Evolutionary conservation across 2,113 vertebrate genomes (phyloP), one percentile per base, ranked within the genome.

Genomic region (Leuciscus idus): DNA sequence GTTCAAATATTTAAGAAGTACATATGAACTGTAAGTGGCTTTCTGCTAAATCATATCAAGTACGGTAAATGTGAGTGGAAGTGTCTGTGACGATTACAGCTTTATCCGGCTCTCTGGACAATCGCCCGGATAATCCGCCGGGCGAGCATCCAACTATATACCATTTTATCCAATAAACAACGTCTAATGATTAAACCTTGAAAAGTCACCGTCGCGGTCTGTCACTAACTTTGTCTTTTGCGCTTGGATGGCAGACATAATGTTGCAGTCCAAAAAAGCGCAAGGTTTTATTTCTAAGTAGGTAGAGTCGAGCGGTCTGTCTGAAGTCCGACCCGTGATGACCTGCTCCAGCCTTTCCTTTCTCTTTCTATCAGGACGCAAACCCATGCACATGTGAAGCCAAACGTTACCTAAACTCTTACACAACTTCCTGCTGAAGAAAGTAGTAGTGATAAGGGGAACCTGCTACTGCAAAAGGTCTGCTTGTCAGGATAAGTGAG

Each of bases 111-210:
- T 68, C 43, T 48, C 70, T 76, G 87, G 87, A 62, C 13, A 21
- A 12, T 5, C 10, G 30, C 62, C 48, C 26, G 36, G 57, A 68
- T 84, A 33, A 33, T 33, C 36, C 55, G 72, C 76, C 8, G 4
- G 79, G 61, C n/a, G 5, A 70, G 36, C 21, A 0, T 64, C 79
- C 80, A 52, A 13, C 64, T 57, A 50, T 70, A 73, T 57, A 68
- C 75, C 55, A 64, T 59, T 64, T 81, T 55, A 86, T 88, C 85
- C 81, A 85, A 82, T 84, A 85, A 87, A 36, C 36, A 50, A 85
- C 11, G 39, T 81, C 46, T 70, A 59, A 10, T 4, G 46, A 28
- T 79, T 74, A 64, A 66, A 36, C 62, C 74, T 72, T 21, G n/a
- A 26, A 75, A 82, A n/a, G 30, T 62, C 81, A 86, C 64, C 5